Base-by-base conservation (phyloP, 2,797 vertebrate species). In the Rhabdomys pumilio region DNA sequence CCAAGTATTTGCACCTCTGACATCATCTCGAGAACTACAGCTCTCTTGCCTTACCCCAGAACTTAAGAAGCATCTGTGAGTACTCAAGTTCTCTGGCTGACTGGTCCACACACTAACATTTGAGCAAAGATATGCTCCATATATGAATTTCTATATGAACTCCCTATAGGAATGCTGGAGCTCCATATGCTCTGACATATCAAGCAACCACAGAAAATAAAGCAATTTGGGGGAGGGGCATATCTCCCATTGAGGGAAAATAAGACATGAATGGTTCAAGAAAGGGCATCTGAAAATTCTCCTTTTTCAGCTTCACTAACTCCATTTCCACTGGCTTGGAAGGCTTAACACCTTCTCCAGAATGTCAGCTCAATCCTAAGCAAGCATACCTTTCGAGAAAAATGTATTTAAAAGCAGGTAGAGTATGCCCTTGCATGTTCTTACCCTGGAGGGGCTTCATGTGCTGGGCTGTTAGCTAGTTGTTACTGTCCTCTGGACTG, bases 351-450 rank as follows among this genome's bases (percentile, higher is more conserved):
- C 57, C n/a, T 89, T 93, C 85, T 95, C n/a, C 14, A 34, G 24
- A 50, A 76, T 61, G n/a, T 73, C 72, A 90, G 19, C 22, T 47
- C 57, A 53, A 17, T 47, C 67, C 57, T 8, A 89, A 57, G 55
- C 59, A 69, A 80, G 29, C 31, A 10, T 41, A 57, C 34, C 59
- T 94, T 91, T 96, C 53, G 34, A 85, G 47, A 76, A 19, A 59
- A 34, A 26, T 6, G 50, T 81, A 79, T 81, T 88, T 73, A 57
- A 91, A 91, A 96, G 76, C 24, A 63, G 34, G 22, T n/a, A 24
- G n/a, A 3, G 1, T 53, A 8, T 47, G 34, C 17, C 24, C 9
- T 6, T 34, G 38, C 50, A 34, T 22, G 31, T 29, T 20, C 47
- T 20, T 89, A 41, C n/a, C 90, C 63, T 8, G 7, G 34, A 63